These are phyloP conservation scores for Oscheius myriophilus DNA, from an alignment of 2,888 invertebrate species.

Conservation along the genomic window DNA sequence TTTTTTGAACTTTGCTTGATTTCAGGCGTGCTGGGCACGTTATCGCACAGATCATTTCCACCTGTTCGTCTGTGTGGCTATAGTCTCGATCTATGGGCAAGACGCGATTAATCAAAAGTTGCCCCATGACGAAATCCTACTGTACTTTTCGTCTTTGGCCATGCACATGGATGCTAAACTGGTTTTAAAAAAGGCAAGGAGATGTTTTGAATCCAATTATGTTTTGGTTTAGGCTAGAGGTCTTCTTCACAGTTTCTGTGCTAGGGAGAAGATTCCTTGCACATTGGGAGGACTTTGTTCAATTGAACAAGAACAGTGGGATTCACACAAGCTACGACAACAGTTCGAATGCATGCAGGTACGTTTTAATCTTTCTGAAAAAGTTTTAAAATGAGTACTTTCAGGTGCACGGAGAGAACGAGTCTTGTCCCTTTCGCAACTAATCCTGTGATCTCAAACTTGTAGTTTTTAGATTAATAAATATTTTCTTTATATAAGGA, in stretches of 20 bases:
- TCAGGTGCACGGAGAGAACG: slow-evolving; percentile 26
- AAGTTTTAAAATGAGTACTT: no score
- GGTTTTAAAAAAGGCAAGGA: slow-evolving; percentile 81
- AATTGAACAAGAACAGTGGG: slow-evolving; percentile 62
- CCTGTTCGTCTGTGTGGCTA: slow-evolving; percentile 89
- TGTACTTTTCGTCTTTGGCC: slow-evolving; percentile 92
- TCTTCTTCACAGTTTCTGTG: slow-evolving; percentile 88
- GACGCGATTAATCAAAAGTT: slow-evolving; percentile 88
- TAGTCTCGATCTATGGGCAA: slow-evolving; percentile 84
- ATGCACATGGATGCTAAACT: slow-evolving; percentile 96
- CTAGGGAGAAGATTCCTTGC: slow-evolving; percentile 86
- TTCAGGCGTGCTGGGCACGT: slow-evolving; percentile 93
- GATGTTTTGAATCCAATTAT: neutral
- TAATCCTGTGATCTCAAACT: neutral
- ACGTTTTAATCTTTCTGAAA: no score
- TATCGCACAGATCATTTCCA: slow-evolving; percentile 96
- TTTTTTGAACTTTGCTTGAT: neutral
- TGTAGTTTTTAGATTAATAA: no score
- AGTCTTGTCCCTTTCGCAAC: slow-evolving; percentile 45
- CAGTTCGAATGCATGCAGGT: slow-evolving; percentile 61
- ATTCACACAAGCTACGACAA: slow-evolving; percentile 54
- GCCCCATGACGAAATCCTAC: slow-evolving; percentile 90
- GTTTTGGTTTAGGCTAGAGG: slow-evolving; percentile 80
- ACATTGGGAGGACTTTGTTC: slow-evolving; percentile 79
- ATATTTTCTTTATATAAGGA: no score